Conservation (phyloP, 2,888 invertebrate genomes). For the Apamea anceps region DNA sequence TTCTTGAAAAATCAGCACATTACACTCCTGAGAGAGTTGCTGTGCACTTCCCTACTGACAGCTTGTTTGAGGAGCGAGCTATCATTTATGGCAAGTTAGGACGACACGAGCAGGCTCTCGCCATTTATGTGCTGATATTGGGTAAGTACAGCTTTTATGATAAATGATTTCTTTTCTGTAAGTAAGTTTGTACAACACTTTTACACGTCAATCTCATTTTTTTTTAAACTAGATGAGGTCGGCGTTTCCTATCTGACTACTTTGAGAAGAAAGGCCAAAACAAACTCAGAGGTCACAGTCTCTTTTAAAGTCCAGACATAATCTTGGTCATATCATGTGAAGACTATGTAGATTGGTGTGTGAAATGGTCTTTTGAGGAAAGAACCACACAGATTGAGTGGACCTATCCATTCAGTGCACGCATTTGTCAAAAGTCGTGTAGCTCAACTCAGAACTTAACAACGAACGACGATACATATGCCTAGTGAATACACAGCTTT, state of each 20-base stretch:
- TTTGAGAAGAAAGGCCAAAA: neutral
- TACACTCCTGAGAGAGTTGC: slow-evolving; percentile 97
- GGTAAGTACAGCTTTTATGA: slow-evolving; percentile 77
- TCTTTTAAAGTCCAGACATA: neutral
- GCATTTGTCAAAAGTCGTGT: neutral
- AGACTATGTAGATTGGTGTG: neutral
- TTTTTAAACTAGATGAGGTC: no score
- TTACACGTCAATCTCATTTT: no score
- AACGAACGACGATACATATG: neutral
- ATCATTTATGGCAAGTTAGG: slow-evolving; percentile 97
- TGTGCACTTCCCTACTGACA: slow-evolving; percentile 95
- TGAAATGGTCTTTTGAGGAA: neutral
- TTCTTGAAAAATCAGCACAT: slow-evolving; percentile 94
- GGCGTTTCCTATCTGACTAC: no score
- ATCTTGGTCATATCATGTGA: neutral
- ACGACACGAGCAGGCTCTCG: slow-evolving; percentile 97
- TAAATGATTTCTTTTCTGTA: no score
- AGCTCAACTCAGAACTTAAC: neutral
- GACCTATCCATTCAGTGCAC: neutral
- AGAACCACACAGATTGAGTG: neutral
- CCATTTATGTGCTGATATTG: slow-evolving; percentile 97
- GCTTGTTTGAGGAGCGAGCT: slow-evolving; percentile 97
- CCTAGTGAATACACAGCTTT: neutral
- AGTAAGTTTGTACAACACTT: no score
- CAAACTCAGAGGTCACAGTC: neutral